Evolutionary conservation across 2,797 vertebrate genomes (phyloP).

Genomic region (Dendrocincla fuliginosa): DNA sequence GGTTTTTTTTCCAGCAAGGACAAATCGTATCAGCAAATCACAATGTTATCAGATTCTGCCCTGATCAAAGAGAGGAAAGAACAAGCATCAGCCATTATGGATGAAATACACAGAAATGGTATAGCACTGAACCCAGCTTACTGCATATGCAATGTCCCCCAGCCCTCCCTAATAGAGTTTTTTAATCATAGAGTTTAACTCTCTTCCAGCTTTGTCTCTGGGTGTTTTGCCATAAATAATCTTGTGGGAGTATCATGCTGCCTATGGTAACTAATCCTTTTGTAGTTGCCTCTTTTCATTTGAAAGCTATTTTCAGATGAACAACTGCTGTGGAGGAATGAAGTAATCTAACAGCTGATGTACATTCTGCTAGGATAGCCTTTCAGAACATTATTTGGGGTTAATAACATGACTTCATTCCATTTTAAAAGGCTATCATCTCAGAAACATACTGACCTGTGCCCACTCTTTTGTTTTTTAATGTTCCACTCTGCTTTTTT

Average conservation of each 20-base stretch:
- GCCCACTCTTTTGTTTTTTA: not conserved
- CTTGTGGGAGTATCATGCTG: constrained; percentile 78
- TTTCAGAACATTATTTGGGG: constrained; percentile 77
- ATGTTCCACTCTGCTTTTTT: not conserved
- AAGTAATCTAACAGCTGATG: constrained; percentile 90
- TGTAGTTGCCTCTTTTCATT: constrained; percentile 86
- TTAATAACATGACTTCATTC: constrained; percentile 77
- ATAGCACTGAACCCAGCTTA: constrained; percentile 62
- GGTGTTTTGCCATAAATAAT: constrained; percentile 82
- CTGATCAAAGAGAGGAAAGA: constrained; percentile 90
- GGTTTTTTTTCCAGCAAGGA: constrained; percentile 75
- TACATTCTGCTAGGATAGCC: constrained; percentile 82
- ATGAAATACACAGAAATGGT: constrained; percentile 91
- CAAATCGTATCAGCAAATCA: constrained; percentile 60
- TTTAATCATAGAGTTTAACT: constrained; percentile 63
- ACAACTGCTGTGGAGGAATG: constrained; percentile 85
- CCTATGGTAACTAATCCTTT: constrained; percentile 86
- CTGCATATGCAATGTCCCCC: constrained; percentile 36
- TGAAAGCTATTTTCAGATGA: constrained; percentile 89
- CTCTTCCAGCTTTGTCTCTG: constrained; percentile 76
- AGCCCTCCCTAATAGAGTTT: constrained; percentile 37
- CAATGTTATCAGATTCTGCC: constrained; percentile 86
- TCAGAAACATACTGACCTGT: not conserved
- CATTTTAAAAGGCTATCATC: constrained; percentile 9
- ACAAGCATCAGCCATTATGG: constrained; percentile 91